These are phyloP conservation scores for Mylabris phalerata DNA, from an alignment of 1,140 invertebrate species.

Conservation along the genomic window DNA sequence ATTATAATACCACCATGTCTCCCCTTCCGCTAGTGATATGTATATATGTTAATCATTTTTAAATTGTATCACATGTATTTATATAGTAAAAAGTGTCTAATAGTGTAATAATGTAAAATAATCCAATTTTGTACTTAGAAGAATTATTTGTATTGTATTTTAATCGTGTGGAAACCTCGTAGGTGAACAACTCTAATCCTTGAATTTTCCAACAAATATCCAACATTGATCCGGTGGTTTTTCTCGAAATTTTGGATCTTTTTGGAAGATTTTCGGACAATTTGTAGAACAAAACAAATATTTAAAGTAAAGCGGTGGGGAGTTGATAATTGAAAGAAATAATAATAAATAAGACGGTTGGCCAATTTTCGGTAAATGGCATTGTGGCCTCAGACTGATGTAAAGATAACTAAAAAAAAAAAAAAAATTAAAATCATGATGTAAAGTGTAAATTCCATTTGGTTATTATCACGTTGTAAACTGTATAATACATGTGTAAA, in stretches of 20 bases:
- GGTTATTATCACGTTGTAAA: slow-evolving; percentile 36
- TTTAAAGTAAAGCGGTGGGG: slow-evolving; percentile 28
- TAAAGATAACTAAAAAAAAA: slow-evolving; percentile 43
- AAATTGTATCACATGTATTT: slow-evolving; percentile 36
- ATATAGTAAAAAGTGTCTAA: slow-evolving; percentile 35
- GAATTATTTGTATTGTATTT: slow-evolving; percentile 29
- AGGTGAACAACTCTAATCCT: not conserved
- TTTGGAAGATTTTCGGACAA: not conserved
- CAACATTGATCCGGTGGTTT: too few species aligned
- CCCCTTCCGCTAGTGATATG: slow-evolving; percentile 34
- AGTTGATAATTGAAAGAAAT: slow-evolving; percentile 17
- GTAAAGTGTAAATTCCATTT: slow-evolving; percentile 45
- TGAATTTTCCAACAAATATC: not conserved
- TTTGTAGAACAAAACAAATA: not conserved
- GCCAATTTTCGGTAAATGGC: slow-evolving; percentile 27
- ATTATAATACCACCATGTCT: slow-evolving; percentile 11
- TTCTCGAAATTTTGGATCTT: too few species aligned
- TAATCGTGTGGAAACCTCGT: slow-evolving; percentile 21
- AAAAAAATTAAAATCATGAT: slow-evolving; percentile 16
- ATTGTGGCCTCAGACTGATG: slow-evolving; percentile 40
- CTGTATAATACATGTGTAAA: slow-evolving; percentile 43
- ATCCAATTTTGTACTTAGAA: slow-evolving; percentile 38
- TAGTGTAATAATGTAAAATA: slow-evolving; percentile 39
- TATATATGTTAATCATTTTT: slow-evolving; percentile 37
- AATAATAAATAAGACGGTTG: slow-evolving; percentile 12